Evolutionary conservation across 2,113 vertebrate species (phyloP).

Genomic region (Silurus meridionalis): DNA sequence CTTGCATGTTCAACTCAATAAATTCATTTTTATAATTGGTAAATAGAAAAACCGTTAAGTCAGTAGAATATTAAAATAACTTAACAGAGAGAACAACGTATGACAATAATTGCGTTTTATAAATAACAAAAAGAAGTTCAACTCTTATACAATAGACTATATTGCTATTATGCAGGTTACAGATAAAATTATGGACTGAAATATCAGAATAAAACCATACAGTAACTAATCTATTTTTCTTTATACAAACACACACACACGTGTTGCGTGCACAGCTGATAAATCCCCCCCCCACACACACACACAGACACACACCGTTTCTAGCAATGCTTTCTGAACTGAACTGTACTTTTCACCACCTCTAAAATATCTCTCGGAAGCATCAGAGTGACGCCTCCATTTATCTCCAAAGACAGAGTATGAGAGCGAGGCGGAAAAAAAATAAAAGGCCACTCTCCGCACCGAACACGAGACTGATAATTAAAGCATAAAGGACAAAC

Average conservation of each 20-base stretch:
- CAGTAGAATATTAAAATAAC: too few species aligned
- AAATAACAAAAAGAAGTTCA: too few species aligned
- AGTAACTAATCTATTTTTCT: neutral
- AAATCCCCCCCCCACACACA: too few species aligned
- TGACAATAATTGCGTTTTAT: too few species aligned
- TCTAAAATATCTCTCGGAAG: neutral
- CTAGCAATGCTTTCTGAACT: neutral
- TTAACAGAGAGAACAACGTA: too few species aligned
- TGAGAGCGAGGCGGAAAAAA: neutral
- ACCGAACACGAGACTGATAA: neutral
- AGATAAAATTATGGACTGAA: neutral
- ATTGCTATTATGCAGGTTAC: too few species aligned
- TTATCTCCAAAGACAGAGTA: neutral
- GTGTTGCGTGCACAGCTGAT: neutral
- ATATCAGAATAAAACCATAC: neutral
- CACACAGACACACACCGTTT: neutral
- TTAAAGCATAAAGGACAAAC: slow-evolving; percentile 16
- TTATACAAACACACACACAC: neutral
- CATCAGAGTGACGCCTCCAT: neutral
- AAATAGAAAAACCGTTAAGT: too few species aligned
- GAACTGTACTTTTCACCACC: neutral
- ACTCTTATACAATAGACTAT: too few species aligned
- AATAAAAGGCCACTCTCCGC: too few species aligned
- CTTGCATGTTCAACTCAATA: too few species aligned
- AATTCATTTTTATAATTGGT: too few species aligned